These are phyloP conservation scores for Solea solea DNA, from an alignment of 2,113 vertebrate genomes.

Conservation along the genomic window DNA sequence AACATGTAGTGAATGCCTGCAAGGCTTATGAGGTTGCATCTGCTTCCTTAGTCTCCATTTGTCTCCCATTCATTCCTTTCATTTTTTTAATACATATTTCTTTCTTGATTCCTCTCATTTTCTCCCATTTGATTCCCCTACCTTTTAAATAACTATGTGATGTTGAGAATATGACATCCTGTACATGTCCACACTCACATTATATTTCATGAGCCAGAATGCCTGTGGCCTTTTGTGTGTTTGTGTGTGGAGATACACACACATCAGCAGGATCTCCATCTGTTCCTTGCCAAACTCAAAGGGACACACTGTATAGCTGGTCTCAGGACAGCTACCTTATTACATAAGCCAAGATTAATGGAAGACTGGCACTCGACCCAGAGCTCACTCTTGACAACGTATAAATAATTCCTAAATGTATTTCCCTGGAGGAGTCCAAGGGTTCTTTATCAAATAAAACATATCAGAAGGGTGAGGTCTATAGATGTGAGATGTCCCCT, in stretches of 20 bases:
- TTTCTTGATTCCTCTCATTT: background rate
- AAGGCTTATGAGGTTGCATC: conserved; percentile 74
- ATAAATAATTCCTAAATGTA: background rate
- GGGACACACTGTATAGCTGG: conserved; percentile 12
- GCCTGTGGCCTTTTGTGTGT: conserved; percentile 30
- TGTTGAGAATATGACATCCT: background rate
- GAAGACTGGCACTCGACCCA: conserved; percentile 16
- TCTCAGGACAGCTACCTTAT: conserved; percentile 17
- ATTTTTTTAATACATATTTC: conserved; percentile 1
- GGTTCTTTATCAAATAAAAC: background rate
- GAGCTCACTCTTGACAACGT: background rate
- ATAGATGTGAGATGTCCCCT: background rate
- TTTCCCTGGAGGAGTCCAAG: background rate
- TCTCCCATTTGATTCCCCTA: background rate
- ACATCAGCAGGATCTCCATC: conserved; percentile 58
- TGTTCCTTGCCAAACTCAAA: conserved; percentile 58
- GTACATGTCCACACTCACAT: conserved; percentile 18
- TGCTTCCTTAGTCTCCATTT: conserved; percentile 19
- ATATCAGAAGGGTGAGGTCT: background rate
- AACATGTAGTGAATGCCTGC: conserved; percentile 76
- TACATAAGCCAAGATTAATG: conserved; percentile 17
- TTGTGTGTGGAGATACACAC: conserved; percentile 18
- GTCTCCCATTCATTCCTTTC: conserved; percentile 1
- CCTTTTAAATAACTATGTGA: background rate
- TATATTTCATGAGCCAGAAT: conserved; percentile 22